Conservation (phyloP, 2,797 vertebrate species). For the Periophthalmus magnuspinnatus region DNA sequence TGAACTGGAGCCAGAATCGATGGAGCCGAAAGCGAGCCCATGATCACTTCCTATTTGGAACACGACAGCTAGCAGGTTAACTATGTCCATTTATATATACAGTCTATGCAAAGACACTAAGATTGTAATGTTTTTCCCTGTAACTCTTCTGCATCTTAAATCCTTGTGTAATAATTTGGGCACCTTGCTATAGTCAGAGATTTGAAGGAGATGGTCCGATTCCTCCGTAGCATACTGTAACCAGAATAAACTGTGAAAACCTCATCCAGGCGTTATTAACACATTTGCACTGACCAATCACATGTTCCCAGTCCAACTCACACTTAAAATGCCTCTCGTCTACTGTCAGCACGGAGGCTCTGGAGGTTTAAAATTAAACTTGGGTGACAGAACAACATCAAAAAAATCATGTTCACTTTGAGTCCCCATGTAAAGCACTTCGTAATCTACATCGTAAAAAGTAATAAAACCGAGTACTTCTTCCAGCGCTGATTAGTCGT, state of each 20-base stretch:
- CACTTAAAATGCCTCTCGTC: not conserved
- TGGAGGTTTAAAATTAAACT: not conserved
- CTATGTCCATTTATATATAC: too few species aligned
- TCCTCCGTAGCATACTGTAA: not conserved
- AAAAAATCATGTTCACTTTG: not conserved
- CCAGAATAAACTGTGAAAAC: not conserved
- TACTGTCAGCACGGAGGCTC: not conserved
- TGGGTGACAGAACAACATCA: not conserved
- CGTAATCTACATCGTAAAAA: not conserved
- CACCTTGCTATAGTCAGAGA: not conserved
- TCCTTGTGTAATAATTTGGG: not conserved
- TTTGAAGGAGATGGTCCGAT: not conserved
- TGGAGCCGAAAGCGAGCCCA: too few species aligned
- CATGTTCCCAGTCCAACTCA: not conserved
- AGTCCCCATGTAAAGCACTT: not conserved
- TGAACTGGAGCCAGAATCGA: too few species aligned
- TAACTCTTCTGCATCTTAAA: too few species aligned
- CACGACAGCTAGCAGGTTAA: too few species aligned
- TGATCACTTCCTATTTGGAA: too few species aligned
- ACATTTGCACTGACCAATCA: conserved; percentile 4
- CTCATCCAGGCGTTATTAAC: conserved; percentile 2
- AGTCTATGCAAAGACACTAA: too few species aligned
- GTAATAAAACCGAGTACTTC: too few species aligned
- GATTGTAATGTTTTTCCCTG: too few species aligned
- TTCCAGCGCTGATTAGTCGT: too few species aligned